These are phyloP conservation scores for Astreopora myriophthalma DNA, from an alignment of 64 coral and sea anemone genomes.

Conservation along the genomic window DNA sequence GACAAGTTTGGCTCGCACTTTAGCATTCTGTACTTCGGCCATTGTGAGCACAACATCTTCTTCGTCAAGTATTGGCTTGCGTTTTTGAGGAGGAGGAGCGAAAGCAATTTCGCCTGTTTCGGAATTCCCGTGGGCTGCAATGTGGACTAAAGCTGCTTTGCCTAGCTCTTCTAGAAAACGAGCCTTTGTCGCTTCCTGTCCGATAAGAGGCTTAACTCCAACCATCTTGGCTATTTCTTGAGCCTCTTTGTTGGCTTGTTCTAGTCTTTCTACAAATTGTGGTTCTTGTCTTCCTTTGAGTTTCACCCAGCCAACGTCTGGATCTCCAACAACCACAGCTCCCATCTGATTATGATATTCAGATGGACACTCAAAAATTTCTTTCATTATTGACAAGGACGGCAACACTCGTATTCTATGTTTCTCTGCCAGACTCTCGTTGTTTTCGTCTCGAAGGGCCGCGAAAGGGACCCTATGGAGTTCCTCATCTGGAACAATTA, in stretches of 20 bases:
- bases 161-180: constrained; percentile 15
- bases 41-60: constrained; percentile 48
- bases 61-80: not conserved
- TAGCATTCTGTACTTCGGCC: constrained; percentile 13
- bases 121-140: constrained; percentile 10
- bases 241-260: constrained; percentile 15
- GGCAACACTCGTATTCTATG: constrained; percentile 43
- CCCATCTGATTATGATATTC: constrained; percentile 41
- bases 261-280: not conserved
- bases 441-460: constrained; percentile 45
- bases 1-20: constrained; percentile 41
- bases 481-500: constrained; percentile 55
- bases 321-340: constrained; percentile 44
- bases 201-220: not conserved
- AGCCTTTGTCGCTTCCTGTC: constrained; percentile 18
- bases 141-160: constrained; percentile 18
- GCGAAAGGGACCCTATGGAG: constrained; percentile 36
- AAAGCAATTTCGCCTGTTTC: constrained; percentile 12
- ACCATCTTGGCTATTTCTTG: constrained; percentile 26
- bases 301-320: not conserved
- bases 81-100: not conserved
- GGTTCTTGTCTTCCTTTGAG: not conserved
- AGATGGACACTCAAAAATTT: constrained; percentile 32
- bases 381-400: constrained; percentile 51
- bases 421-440: constrained; percentile 24